A percentile compares a stretch with the other conserved stretches of the same genome.
These are phyloP conservation scores for Butorides virescens DNA, from an alignment of 2,113 vertebrate species.

Conservation along the genomic window DNA sequence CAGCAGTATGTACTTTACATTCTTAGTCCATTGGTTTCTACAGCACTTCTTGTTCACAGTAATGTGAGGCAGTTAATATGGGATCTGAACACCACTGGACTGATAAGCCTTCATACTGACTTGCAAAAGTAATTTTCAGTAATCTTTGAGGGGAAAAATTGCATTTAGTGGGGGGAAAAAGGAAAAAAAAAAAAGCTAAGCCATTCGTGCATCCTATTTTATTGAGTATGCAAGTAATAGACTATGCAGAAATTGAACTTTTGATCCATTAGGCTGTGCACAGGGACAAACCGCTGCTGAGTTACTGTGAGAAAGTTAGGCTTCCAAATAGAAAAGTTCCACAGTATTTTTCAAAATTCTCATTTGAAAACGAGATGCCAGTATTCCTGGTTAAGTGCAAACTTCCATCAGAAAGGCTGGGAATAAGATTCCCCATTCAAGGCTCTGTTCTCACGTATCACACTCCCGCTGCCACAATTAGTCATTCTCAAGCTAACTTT, in stretches of 20 bases:
- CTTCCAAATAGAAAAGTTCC: conserved; percentile 33
- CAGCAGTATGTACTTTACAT: not conserved
- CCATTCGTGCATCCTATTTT: conserved; percentile 33
- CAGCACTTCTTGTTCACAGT: conserved; percentile 29
- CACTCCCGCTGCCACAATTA: not conserved
- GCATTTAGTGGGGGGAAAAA: conserved; percentile 55
- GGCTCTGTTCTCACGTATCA: not conserved
- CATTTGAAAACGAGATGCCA: not conserved
- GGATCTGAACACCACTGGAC: conserved; percentile 59
- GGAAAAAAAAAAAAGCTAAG: not conserved
- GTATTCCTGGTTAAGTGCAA: not conserved
- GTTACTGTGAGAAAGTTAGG: conserved; percentile 39
- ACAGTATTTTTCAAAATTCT: not conserved
- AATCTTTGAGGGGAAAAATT: conserved; percentile 69
- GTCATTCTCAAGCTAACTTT: not conserved
- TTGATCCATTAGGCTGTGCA: conserved; percentile 17
- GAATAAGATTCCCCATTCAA: not conserved
- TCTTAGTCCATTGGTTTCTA: conserved; percentile 35
- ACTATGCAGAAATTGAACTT: conserved; percentile 29
- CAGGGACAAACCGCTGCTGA: not conserved
- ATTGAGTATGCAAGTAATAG: conserved; percentile 48
- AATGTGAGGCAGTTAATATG: conserved; percentile 37
- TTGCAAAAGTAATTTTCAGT: conserved; percentile 69
- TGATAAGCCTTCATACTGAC: conserved; percentile 65
- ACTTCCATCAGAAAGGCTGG: not conserved